Conservation (phyloP, 2,888 invertebrate genomes). For the Eristalis pertinax region DNA sequence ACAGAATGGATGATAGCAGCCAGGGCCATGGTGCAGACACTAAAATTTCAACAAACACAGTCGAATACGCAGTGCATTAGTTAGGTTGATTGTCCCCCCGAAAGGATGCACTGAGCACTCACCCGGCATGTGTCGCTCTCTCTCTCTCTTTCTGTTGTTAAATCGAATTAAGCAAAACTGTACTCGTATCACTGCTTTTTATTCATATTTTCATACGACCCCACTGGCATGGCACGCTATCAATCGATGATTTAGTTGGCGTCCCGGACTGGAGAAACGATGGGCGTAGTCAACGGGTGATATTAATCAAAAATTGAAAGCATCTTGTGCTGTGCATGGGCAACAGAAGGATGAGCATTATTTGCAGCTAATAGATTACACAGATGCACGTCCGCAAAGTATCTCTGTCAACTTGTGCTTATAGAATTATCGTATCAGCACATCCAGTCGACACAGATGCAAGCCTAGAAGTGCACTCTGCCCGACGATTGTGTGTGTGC, state of each 20-base stretch:
- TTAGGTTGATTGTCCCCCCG: not conserved
- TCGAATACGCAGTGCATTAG: constrained; percentile 9
- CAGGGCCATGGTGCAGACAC: constrained; percentile 35
- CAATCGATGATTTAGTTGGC: not conserved
- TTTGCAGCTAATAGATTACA: constrained; percentile 48
- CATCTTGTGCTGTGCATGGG: constrained; percentile 31
- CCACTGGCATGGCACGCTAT: not conserved
- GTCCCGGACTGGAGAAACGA: not conserved
- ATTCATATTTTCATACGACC: not conserved
- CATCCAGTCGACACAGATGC: constrained; percentile 3
- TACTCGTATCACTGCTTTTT: not conserved
- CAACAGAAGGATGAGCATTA: constrained; percentile 57
- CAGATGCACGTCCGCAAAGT: constrained; percentile 17
- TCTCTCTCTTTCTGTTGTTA: constrained; percentile 8
- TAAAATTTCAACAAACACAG: constrained; percentile 34
- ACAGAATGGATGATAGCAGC: constrained; percentile 12
- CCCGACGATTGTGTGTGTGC: not conserved
- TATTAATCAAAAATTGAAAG: constrained; percentile 60
- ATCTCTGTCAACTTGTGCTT: constrained; percentile 49
- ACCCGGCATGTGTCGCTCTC: not conserved
- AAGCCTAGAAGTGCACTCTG: constrained; percentile 6
- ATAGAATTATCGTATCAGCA: constrained; percentile 48
- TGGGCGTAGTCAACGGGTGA: not conserved
- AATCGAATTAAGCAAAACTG: constrained; percentile 46
- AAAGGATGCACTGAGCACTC: constrained; percentile 34